Percentiles rank a stretch among this genome's conserved stretches.
phyloP scores from a whole-genome alignment of 2,888 invertebrate genomes.

The Orchestes rusci region DNA sequence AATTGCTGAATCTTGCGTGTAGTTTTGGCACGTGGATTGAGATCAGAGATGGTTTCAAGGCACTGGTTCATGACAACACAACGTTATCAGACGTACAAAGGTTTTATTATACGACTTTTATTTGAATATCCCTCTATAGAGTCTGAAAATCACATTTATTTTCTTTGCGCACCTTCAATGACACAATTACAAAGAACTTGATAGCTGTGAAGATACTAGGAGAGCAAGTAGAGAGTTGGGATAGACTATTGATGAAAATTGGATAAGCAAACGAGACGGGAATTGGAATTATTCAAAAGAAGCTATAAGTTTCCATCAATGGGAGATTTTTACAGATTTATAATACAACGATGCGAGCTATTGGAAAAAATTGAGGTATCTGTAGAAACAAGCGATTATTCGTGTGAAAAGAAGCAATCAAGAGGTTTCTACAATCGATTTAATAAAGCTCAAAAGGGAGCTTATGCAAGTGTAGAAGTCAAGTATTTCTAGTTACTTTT shows the following conservation, averaged over 20 bases:
- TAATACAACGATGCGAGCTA: neutral
- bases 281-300: neutral
- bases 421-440: neutral
- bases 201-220: neutral
- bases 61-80: neutral
- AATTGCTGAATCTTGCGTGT: neutral
- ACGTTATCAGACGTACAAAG: neutral
- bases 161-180: neutral
- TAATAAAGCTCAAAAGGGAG: neutral
- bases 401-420: neutral
- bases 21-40: neutral
- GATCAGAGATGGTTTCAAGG: neutral
- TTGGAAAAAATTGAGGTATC: neutral
- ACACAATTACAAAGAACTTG: neutral
- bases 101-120: neutral
- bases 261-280: neutral
- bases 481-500: neutral
- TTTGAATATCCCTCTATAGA: neutral
- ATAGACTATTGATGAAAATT: neutral
- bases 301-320: neutral
- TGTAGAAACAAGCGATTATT: neutral
- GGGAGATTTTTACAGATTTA: neutral
- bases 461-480: neutral
- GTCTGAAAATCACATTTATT: neutral
- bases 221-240: neutral